phyloP scores from a whole-genome alignment of 2,888 invertebrate genomes.

The Dasysyrphus albostriatus region DNA sequence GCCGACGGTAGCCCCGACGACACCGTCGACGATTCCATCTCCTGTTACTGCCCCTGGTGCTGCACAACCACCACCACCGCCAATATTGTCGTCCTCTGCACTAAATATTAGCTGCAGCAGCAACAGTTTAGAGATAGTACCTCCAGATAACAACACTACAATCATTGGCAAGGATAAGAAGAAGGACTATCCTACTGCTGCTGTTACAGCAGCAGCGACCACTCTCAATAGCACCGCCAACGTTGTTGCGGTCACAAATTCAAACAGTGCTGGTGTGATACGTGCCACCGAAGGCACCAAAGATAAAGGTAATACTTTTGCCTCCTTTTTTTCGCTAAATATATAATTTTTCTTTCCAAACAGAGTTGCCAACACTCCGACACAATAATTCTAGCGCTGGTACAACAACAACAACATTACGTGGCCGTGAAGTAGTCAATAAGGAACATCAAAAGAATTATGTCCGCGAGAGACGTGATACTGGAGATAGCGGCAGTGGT shows the following conservation, averaged over 20 bases:
- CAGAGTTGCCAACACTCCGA: conserved; percentile 57
- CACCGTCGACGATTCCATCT: conserved; percentile 44
- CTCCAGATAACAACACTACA: conserved; percentile 62
- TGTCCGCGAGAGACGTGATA: conserved; percentile 79
- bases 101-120: conserved; percentile 45
- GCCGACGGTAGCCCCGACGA: conserved; percentile 6
- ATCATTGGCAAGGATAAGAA: conserved; percentile 74
- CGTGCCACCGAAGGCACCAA: conserved; percentile 79
- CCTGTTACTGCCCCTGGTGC: conserved; percentile 54
- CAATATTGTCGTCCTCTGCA: conserved; percentile 48
- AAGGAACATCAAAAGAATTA: conserved; percentile 74
- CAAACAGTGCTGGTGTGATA: conserved; percentile 54
- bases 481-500: conserved; percentile 78
- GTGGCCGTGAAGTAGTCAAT: conserved; percentile 75
- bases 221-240: conserved; percentile 51
- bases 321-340: no score
- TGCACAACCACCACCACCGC: conserved; percentile 35
- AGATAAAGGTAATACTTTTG: conserved; percentile 81
- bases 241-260: conserved; percentile 45
- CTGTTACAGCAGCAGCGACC: conserved; percentile 38
- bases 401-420: conserved; percentile 54
- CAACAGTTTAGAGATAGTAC: conserved; percentile 47
- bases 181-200: conserved; percentile 73
- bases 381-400: conserved; percentile 57
- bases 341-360: neutral